These are phyloP conservation scores for Phymatocera aterrima DNA, from an alignment of 2,888 invertebrate genomes.

Conservation along the genomic window DNA sequence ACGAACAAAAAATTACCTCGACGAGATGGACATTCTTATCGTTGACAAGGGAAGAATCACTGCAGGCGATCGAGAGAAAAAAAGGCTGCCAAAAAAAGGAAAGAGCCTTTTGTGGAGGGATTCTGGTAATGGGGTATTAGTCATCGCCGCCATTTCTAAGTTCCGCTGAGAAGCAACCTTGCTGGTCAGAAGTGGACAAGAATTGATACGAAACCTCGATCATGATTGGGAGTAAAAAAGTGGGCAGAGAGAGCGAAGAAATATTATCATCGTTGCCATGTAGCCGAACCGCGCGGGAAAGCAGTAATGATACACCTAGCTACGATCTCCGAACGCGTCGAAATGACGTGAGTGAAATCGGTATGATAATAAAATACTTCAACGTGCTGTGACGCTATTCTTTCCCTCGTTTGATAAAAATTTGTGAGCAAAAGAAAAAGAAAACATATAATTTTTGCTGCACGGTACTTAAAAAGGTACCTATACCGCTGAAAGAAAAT, in stretches of 20 bases:
- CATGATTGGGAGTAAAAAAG: conserved; percentile 9
- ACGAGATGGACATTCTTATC: conserved; percentile 27
- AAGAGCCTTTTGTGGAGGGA: not conserved
- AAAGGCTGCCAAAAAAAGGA: not conserved
- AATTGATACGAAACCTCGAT: conserved; percentile 28
- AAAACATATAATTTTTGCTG: not conserved
- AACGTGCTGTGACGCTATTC: not conserved
- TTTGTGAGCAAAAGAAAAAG: not conserved
- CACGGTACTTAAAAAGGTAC: not conserved
- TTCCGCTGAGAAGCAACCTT: conserved; percentile 16
- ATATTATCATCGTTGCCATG: not conserved
- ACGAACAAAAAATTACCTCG: conserved; percentile 19
- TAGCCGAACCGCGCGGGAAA: not conserved
- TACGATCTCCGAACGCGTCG: not conserved
- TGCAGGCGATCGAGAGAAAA: not conserved
- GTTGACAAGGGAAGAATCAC: not conserved
- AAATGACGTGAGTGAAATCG: too few species aligned
- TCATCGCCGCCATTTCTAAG: conserved; percentile 28
- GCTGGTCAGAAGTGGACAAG: conserved; percentile 36
- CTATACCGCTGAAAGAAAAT: not conserved
- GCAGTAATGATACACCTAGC: not conserved
- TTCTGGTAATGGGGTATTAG: conserved; percentile 21
- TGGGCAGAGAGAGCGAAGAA: not conserved
- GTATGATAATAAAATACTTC: not conserved
- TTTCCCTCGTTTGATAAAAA: not conserved